Evolutionary conservation across 2,888 invertebrate genomes (phyloP).

Genomic region (Campoletis raptor): DNA sequence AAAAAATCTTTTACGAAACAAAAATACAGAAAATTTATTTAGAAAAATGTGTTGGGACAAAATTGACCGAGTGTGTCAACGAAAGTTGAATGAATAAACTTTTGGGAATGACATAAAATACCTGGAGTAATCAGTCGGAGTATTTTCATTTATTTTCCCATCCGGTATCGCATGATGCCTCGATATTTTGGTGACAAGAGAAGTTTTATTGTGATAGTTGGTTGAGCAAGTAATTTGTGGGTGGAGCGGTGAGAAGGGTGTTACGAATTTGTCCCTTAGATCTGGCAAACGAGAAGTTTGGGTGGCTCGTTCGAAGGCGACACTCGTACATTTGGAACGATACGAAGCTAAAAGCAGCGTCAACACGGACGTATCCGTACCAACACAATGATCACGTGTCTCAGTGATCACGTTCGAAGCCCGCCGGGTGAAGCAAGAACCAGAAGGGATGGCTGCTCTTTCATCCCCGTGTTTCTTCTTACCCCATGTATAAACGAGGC

Average conservation of each 20-base stretch:
- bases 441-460: background rate
- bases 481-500: constrained; percentile 59
- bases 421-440: constrained; percentile 27
- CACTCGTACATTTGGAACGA: constrained; percentile 72
- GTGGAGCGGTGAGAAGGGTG: constrained; percentile 58
- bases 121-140: background rate
- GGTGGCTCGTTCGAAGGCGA: constrained; percentile 71
- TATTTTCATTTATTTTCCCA: background rate
- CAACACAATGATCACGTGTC: constrained; percentile 80
- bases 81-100: background rate
- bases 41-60: no score
- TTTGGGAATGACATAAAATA: background rate
- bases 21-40: no score
- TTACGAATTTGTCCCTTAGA: constrained; percentile 74
- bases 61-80: no score
- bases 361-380: constrained; percentile 46
- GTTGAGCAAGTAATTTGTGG: background rate
- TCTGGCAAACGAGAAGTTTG: constrained; percentile 77
- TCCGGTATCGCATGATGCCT: background rate
- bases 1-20: no score
- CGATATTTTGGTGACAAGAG: background rate
- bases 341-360: constrained; percentile 52
- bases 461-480: constrained; percentile 19
- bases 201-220: constrained; percentile 1
- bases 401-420: constrained; percentile 85